Evolutionary conservation across 2,888 invertebrate species (phyloP).

Genomic region (Heliconius ismenius): DNA sequence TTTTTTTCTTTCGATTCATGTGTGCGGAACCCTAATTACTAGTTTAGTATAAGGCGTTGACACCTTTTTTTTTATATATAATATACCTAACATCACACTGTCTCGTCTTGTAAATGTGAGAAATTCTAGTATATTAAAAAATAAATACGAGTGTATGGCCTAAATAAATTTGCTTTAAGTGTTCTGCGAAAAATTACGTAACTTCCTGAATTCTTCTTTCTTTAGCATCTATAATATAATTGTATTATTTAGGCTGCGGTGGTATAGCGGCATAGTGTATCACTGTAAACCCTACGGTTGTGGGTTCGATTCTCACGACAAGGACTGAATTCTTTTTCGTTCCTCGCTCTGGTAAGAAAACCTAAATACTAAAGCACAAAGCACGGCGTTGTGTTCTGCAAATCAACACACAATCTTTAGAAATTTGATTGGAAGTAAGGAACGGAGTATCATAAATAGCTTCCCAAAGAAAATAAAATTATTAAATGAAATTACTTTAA

Average conservation of each 20-base stretch:
- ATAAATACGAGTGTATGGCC: not conserved
- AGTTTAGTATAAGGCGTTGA: not conserved
- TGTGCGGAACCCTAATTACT: not conserved
- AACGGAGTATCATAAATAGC: not conserved
- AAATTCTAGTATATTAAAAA: not conserved
- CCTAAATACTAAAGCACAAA: too few species aligned
- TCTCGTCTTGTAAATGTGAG: not conserved
- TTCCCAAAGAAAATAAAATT: not conserved
- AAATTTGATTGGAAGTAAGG: too few species aligned
- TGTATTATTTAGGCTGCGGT: not conserved
- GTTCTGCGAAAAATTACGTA: not conserved
- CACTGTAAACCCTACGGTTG: too few species aligned
- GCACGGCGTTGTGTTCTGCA: too few species aligned
- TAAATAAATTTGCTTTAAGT: not conserved
- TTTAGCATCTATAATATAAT: not conserved
- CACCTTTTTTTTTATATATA: constrained; percentile 4
- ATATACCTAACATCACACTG: not conserved
- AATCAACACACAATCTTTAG: too few species aligned
- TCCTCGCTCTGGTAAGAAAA: too few species aligned
- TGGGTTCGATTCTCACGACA: not conserved
- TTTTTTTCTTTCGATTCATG: not conserved
- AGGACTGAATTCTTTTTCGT: too few species aligned
- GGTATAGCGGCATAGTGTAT: too few species aligned
- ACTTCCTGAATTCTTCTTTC: not conserved
- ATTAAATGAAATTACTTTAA: too few species aligned